Evolutionary conservation across 2,888 invertebrate species (phyloP).

Genomic region (Rambutsinella grinnellia): DNA sequence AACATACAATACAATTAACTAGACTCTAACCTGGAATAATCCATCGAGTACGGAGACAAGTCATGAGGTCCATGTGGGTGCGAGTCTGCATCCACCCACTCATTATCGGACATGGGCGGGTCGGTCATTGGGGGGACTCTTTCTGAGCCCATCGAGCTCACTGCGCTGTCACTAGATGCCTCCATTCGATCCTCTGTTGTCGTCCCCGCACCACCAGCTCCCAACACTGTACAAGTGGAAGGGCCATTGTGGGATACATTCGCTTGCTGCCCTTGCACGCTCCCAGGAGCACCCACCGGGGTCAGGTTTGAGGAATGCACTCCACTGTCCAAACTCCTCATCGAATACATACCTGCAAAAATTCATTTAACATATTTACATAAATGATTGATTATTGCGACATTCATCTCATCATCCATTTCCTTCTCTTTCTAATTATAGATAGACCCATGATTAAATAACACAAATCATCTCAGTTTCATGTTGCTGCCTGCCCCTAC

Average conservation of each 20-base stretch:
- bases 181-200: constrained; percentile 76
- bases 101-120: constrained; percentile 88
- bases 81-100: constrained; percentile 90
- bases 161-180: constrained; percentile 91
- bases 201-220: constrained; percentile 59
- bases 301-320: constrained; percentile 67
- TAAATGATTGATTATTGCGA: not conserved
- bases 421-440: too few relatives aligned
- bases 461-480: too few relatives aligned
- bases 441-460: too few relatives aligned
- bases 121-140: constrained; percentile 73
- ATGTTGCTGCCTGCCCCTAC: too few relatives aligned
- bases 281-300: constrained; percentile 59
- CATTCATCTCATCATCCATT: not conserved
- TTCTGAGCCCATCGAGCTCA: constrained; percentile 93
- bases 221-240: constrained; percentile 29
- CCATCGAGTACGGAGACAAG: constrained; percentile 77
- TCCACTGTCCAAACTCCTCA: constrained; percentile 83
- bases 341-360: constrained; percentile 84
- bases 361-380: not conserved
- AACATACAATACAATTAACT: not conserved
- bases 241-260: constrained; percentile 63
- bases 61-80: constrained; percentile 78
- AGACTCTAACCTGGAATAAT: constrained; percentile 74
- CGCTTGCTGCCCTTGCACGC: constrained; percentile 67